Base-by-base conservation (phyloP, 2,888 invertebrate genomes). In the Cephus spinipes region DNA sequence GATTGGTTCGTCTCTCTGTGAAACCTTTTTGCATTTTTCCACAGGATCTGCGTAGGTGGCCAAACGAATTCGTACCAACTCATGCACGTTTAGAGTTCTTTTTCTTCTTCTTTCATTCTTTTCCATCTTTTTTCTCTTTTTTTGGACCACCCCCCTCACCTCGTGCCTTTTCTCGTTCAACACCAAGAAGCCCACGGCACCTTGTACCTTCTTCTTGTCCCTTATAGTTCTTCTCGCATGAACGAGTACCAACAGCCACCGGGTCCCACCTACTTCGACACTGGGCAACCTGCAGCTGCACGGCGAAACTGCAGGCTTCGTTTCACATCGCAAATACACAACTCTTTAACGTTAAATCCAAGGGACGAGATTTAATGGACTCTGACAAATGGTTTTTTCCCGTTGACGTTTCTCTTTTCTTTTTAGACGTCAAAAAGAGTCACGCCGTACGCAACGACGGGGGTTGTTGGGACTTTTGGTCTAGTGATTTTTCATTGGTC, bases 321-420 rank as follows among this genome's bases (percentile, higher is more conserved):
- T 89, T 89, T 89, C 86, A 88, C 87, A 85, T 83, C 73, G 87
- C 88, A 88, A 89, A 89, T 88, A 89, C 87, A 87, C 88, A 88
- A 89, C 88, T 89, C 89, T 88, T 89, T 89, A 88, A 86, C 84
- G 84, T 86, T 86, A 84, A 30, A 32, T 69, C 4, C 87, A 83
- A 85, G 82, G 84, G 84, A 84, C 83, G 15, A 15, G 31, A 12
- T 30, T 69, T 89, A 84, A 85, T 83, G 84, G 83, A 84, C 83
- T 81, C 78, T 84, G 84, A 84, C 82, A 85, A 84, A 84, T 85
- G 83, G 69, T 33, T 36, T 35, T 12, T 35, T 15, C 36, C 34
- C 77, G 79, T 74, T 77, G 80, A 35, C 31, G 69, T 71, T 33
- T 73, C 35, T 4, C 74, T 69, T 30, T 31, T 68, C 15, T 33